phyloP scores from a whole-genome alignment of 2,797 vertebrate species.

The Capromys pilorides region DNA sequence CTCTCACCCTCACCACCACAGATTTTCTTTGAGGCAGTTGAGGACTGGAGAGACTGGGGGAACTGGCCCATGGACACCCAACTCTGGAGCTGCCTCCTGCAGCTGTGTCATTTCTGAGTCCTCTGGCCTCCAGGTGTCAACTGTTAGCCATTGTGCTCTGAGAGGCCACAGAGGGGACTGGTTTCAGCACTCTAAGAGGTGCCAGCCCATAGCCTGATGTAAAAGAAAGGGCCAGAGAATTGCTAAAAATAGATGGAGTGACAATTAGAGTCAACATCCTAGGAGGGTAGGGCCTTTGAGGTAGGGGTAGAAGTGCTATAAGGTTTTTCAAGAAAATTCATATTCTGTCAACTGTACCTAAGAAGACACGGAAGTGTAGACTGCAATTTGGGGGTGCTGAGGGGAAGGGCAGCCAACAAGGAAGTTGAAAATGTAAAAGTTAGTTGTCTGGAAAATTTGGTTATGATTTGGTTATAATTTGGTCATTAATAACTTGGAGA shows the following conservation, averaged over 20 bases:
- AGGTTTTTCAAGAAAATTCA: background rate
- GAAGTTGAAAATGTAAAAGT: background rate
- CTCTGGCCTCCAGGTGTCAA: background rate
- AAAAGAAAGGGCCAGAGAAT: background rate
- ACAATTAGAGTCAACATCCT: background rate
- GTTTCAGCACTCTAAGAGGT: background rate
- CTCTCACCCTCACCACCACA: fast-evolving
- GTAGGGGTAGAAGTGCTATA: background rate
- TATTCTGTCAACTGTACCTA: background rate
- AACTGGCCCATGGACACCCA: too few species aligned
- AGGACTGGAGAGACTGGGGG: background rate
- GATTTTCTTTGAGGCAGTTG: background rate
- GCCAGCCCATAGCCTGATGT: background rate
- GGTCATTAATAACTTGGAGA: slow-evolving; percentile 18
- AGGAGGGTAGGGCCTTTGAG: background rate
- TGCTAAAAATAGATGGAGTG: background rate
- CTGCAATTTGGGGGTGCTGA: background rate
- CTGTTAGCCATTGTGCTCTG: background rate
- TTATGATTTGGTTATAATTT: too few species aligned
- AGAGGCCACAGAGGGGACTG: background rate
- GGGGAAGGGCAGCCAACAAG: background rate
- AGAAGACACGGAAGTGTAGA: background rate
- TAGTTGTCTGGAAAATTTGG: slow-evolving; percentile 57
- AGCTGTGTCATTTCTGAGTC: background rate
- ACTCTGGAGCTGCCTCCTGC: too few species aligned